Conservation (phyloP, 2,888 invertebrate species). For the Cecidostiba fungosa region DNA sequence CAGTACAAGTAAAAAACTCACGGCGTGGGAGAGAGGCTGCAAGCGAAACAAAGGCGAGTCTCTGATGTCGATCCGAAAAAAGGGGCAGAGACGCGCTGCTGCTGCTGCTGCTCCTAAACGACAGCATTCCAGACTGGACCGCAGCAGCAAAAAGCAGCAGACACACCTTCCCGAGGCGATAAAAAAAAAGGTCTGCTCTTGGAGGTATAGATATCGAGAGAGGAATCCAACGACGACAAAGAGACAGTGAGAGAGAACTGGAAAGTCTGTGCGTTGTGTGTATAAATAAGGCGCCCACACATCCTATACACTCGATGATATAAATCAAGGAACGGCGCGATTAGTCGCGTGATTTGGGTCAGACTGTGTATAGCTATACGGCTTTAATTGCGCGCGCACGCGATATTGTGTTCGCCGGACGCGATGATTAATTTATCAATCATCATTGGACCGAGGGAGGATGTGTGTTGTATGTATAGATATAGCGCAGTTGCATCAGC, state of each 20-base stretch:
- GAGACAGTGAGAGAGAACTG: neutral
- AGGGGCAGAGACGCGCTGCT: conserved; percentile 11
- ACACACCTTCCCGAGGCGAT: neutral
- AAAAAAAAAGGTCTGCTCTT: neutral
- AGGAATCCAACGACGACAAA: neutral
- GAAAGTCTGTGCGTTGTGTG: neutral
- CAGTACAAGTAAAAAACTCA: neutral
- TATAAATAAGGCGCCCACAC: neutral
- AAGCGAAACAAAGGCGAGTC: conserved; percentile 27
- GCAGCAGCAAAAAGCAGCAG: neutral
- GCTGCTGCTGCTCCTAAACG: conserved; percentile 25
- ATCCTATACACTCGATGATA: neutral
- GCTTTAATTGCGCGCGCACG: conserved; percentile 25
- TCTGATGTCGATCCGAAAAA: conserved; percentile 14
- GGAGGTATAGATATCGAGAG: neutral
- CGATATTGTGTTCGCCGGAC: conserved; percentile 2
- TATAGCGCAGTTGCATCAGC: neutral
- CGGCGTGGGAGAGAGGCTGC: neutral
- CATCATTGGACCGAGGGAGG: neutral
- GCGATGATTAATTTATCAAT: conserved; percentile 29
- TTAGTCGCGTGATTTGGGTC: conserved; percentile 50
- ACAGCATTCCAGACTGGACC: conserved; percentile 9
- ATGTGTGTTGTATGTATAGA: neutral
- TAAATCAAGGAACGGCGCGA: conserved; percentile 43
- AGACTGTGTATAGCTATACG: neutral